phyloP scores from a whole-genome alignment of 2,888 invertebrate genomes.

The Spialia ferax region DNA sequence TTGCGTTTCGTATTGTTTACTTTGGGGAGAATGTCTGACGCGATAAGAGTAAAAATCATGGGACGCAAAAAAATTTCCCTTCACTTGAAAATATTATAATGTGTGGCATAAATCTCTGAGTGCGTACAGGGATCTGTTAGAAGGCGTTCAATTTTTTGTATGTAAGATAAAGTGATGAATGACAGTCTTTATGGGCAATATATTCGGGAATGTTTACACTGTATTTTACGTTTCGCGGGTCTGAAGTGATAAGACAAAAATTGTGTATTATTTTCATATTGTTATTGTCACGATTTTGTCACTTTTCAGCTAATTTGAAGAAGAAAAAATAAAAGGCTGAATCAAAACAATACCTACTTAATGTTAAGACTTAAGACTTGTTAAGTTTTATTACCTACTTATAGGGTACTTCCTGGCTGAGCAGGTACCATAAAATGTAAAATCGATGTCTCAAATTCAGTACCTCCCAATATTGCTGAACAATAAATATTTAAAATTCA shows the following conservation, averaged over 20 bases:
- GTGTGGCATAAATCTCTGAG: constrained; percentile 59
- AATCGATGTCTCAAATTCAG: not conserved
- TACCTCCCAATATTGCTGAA: not conserved
- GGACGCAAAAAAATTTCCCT: constrained; percentile 64
- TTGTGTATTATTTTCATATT: no score
- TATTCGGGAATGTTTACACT: constrained; percentile 4
- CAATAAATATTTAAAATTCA: not conserved
- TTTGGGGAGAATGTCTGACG: constrained; percentile 65
- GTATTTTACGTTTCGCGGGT: not conserved
- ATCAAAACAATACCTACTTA: no score
- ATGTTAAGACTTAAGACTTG: no score
- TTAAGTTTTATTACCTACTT: no score
- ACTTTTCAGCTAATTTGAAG: no score
- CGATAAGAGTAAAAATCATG: constrained; percentile 69
- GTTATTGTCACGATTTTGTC: no score
- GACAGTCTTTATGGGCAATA: constrained; percentile 15
- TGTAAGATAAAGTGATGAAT: constrained; percentile 12
- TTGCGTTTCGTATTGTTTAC: constrained; percentile 83
- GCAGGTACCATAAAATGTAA: no score
- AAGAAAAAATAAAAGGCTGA: no score
- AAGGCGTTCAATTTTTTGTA: constrained; percentile 11
- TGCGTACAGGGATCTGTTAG: constrained; percentile 46
- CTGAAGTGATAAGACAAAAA: not conserved
- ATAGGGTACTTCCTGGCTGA: no score
- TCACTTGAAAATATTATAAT: constrained; percentile 65